Base-by-base conservation (phyloP, 2,113 vertebrate genomes). In the Tricholaema leucomelas region DNA sequence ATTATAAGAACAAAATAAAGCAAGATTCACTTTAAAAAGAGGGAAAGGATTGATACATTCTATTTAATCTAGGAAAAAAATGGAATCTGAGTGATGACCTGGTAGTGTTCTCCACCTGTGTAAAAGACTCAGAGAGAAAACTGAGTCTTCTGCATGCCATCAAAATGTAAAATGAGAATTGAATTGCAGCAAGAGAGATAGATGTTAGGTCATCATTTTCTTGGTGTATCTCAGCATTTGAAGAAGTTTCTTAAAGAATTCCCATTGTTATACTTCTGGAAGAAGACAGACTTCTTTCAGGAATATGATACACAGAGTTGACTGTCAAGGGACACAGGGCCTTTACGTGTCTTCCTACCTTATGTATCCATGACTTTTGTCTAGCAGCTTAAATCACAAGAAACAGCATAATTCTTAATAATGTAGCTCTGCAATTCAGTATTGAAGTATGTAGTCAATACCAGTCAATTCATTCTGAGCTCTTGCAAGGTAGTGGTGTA, bases 191-290 rank as follows among this genome's bases (percentile, higher is more conserved):
- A 74, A 76, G 56, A 87, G 38, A 38, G 17, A 46, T 18, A 9
- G 46, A 27, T 54, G 46, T 77, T 87, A 91, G 60, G 89, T 19
- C 58, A 75, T 69, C 0, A 6, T 72, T 88, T 91, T 76, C 55
- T 66, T 38, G 17, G 48, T 54, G 8, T 78, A 69, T 81, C 20
- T 87, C 44, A 80, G 75, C 31, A 87, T 89, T 63, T 73, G 23
- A 89, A 87, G 67, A 87, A 8, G 5, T 85, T 89, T 80, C 14
- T 58, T 81, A 55, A 87, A 87, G 35, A 87, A 92, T 76, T 82
- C 8, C 25, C 56, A 59, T 77, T 8, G 3, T 80, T 31, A 63
- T 74, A 86, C 40, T 82, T 89, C 85, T 63, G 81, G 54, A 81
- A 85, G 52, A 48, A 65, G 28, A 35, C 28, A 86, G 77, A 71